Evolutionary conservation across 2,797 vertebrate species (phyloP).

Genomic region (Pangasius mekongensis): DNA sequence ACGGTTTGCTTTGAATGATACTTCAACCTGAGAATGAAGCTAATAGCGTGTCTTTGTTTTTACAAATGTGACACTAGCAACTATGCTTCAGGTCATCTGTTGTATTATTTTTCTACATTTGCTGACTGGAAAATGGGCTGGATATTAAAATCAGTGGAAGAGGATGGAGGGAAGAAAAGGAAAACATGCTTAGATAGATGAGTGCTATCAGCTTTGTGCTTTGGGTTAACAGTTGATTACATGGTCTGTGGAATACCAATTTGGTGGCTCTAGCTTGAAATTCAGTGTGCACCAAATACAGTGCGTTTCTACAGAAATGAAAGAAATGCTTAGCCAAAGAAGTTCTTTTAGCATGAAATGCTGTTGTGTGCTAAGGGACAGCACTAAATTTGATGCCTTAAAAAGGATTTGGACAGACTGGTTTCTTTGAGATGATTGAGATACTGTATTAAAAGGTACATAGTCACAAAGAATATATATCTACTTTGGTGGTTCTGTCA

Average conservation of each 20-base stretch:
- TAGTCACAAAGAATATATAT: background rate
- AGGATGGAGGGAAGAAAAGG: background rate
- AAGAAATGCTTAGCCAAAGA: background rate
- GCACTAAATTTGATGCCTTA: background rate
- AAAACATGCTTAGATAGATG: slow-evolving; percentile 22
- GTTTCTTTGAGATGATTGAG: background rate
- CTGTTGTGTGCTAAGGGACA: background rate
- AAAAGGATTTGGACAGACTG: background rate
- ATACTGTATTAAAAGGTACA: background rate
- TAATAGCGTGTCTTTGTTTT: background rate
- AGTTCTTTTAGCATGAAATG: background rate
- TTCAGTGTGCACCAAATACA: background rate
- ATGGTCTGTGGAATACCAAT: slow-evolving; percentile 24
- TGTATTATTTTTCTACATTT: slow-evolving; percentile 3
- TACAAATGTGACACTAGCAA: background rate
- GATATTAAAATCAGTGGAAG: slow-evolving; percentile 14
- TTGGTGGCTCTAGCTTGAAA: slow-evolving; percentile 13
- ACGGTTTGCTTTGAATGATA: background rate
- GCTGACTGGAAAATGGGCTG: background rate
- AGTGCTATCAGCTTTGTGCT: slow-evolving; percentile 19
- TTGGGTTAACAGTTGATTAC: slow-evolving; percentile 32
- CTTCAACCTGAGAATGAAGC: background rate
- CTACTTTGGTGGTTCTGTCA: background rate
- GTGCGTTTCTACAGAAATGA: background rate
- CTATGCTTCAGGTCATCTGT: slow-evolving; percentile 8